phyloP scores from a whole-genome alignment of 1,140 invertebrate species.

The Telenomus remus region DNA sequence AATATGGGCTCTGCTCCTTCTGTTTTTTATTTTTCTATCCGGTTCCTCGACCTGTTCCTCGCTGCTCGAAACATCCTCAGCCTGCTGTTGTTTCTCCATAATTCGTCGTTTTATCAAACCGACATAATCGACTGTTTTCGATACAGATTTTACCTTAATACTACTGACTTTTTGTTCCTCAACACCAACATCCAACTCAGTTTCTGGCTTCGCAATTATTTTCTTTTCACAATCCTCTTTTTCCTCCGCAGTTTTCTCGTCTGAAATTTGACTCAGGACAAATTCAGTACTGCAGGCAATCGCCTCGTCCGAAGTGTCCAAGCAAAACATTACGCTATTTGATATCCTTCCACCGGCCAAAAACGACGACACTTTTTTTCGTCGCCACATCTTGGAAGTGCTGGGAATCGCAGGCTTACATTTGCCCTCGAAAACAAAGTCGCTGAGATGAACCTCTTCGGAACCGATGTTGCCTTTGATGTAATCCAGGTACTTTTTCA shows the following conservation, averaged over 20 bases:
- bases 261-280: constrained; percentile 52
- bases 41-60: not conserved
- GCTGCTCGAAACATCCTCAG: constrained; percentile 4
- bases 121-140: constrained; percentile 60
- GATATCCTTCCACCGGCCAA: constrained; percentile 65
- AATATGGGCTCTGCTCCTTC: constrained; percentile 23
- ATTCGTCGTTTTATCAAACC: constrained; percentile 68
- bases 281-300: constrained; percentile 62
- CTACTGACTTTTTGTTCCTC: constrained; percentile 11
- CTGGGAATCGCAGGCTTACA: constrained; percentile 62
- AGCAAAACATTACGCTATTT: constrained; percentile 64
- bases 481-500: constrained; percentile 68
- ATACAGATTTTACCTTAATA: too few relatives aligned
- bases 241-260: constrained; percentile 15
- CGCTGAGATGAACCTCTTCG: constrained; percentile 53
- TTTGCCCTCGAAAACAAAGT: constrained; percentile 68
- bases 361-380: constrained; percentile 66
- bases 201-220: too few relatives aligned
- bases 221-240: not conserved
- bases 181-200: not conserved
- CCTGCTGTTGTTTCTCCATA: constrained; percentile 26
- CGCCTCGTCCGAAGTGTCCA: constrained; percentile 65
- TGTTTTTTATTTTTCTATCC: not conserved
- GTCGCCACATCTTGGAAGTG: constrained; percentile 71
- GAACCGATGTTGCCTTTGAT: constrained; percentile 65